Percentiles rank a stretch among this genome's conserved stretches.
These are phyloP conservation scores for Campylomormyrus tamandua DNA, from an alignment of 2,113 vertebrate species.

Conservation along the genomic window DNA sequence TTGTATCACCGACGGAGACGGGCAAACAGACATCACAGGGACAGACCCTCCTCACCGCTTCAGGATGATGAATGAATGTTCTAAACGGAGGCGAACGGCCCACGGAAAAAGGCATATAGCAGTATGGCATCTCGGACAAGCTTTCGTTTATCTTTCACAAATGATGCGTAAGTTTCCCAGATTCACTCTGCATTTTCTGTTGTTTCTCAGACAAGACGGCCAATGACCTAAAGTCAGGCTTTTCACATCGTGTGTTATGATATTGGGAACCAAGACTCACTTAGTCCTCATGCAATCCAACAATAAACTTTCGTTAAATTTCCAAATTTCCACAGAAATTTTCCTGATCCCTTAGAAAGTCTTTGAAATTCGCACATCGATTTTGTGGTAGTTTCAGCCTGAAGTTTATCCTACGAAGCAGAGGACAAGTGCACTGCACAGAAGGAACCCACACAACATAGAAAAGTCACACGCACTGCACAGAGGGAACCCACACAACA, in stretches of 20 bases:
- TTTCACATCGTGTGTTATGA: neutral
- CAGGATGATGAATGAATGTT: neutral
- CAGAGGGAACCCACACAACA: too few species aligned
- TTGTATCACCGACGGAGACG: neutral
- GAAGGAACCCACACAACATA: too few species aligned
- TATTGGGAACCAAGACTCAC: neutral
- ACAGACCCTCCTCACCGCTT: neutral
- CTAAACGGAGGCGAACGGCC: neutral
- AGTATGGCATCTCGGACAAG: neutral
- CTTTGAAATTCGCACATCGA: neutral
- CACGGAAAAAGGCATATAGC: neutral
- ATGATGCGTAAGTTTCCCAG: neutral
- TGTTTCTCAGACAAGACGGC: neutral
- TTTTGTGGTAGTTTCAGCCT: neutral
- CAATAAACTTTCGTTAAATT: neutral
- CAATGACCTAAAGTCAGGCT: neutral
- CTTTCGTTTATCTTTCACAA: neutral
- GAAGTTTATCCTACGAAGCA: neutral
- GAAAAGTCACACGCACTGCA: neutral
- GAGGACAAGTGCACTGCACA: neutral
- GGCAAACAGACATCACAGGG: neutral
- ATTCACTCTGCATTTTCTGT: neutral
- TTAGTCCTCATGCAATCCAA: neutral
- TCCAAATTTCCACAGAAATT: neutral
- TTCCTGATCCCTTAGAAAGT: neutral